Base-by-base conservation (phyloP, 2,888 invertebrate species). In the Acanthosepion esculentum region DNA sequence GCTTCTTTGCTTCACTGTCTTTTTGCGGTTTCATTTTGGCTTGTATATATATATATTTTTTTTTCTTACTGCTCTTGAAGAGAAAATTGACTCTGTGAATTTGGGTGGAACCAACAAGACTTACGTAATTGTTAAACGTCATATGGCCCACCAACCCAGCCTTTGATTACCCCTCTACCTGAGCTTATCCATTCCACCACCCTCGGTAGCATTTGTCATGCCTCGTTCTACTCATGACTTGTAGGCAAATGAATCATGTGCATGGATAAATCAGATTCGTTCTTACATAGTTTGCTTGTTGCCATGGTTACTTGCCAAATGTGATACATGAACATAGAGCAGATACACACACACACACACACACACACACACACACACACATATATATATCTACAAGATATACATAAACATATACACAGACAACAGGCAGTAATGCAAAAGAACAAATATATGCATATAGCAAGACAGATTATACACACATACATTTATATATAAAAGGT, bases 101-200 rank as follows among this genome's bases (percentile, higher is more conserved):
- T 78, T 78, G 78, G 78, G 78, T 33, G 78, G 78, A 78, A 78
- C 78, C 78, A 78, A 78, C 78, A 78, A 78, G 78, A 78, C 78
- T n/a, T 78, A n/a, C 78, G n/a, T 78, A 78, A 78, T 78, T 78
- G 78, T 78, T 78, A 18, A 78, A 78, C 78, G 78, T 78, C 78
- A 78, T 78, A 78, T 78, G 78, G 78, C 78, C 78, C 78, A 78
- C 78, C 78, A 78, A 33, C 12, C n/a, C 78, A 78, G 78, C 33
- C n/a, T 78, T 78, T 78, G 78, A 78, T n/a, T n/a, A 33, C 64
- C 29, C 64, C 64, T 33, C 78, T n/a, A n/a, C 78, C 78, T 59
- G 20, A 59, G 59, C 78, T 41, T 15, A 78, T n/a, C 78, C 78
- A 1, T n/a, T 20, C n/a, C 78, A 8, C 26, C 10, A 29, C 78